A percentile compares a stretch with the other conserved stretches of the same genome.
Conservation (phyloP, 2,888 invertebrate genomes). For the Acanthoscelides obtectus region DNA sequence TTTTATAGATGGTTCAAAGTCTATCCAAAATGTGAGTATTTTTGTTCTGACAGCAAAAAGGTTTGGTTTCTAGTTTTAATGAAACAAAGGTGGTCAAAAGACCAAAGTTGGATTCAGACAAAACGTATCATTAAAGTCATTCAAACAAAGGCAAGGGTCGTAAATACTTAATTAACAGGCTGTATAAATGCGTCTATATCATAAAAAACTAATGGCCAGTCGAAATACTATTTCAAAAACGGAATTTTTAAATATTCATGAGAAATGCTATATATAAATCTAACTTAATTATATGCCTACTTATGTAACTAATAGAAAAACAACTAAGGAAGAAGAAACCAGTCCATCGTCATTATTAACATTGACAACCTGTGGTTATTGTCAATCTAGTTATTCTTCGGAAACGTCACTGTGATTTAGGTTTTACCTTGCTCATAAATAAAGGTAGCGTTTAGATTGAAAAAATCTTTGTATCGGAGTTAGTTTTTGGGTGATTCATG, state of each 20-base stretch:
- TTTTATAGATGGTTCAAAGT: too few species aligned
- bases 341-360: not conserved
- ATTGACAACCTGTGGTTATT: not conserved
- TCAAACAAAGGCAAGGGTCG: not conserved
- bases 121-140: not conserved
- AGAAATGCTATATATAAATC: not conserved
- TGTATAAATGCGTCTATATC: not conserved
- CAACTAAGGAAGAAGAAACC: not conserved
- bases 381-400: too few species aligned
- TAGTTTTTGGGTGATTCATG: too few species aligned
- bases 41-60: not conserved
- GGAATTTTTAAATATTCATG: not conserved
- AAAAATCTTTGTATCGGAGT: too few species aligned
- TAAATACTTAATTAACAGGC: not conserved
- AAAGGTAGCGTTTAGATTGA: too few species aligned
- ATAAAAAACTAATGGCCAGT: not conserved
- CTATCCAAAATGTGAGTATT: not conserved
- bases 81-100: too few species aligned
- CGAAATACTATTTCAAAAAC: not conserved
- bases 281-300: not conserved
- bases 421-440: too few species aligned
- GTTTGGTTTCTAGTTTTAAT: too few species aligned
- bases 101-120: not conserved
- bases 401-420: too few species aligned
- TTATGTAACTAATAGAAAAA: not conserved